Percentiles rank a stretch among this genome's conserved stretches.
These are phyloP conservation scores for Falco cherrug DNA, from an alignment of 2,797 vertebrate genomes.

Conservation along the genomic window DNA sequence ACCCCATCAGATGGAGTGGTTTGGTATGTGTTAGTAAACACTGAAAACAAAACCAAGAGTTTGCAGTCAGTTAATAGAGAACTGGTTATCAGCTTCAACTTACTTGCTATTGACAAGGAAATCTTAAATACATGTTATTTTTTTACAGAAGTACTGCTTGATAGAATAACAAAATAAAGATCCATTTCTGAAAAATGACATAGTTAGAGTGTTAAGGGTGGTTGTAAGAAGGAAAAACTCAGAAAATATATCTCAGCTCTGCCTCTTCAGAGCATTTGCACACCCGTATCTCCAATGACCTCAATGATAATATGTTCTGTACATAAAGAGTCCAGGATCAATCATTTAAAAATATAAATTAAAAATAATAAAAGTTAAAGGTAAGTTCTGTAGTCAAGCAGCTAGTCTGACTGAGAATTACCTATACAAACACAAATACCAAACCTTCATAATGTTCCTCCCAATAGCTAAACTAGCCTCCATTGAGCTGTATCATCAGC, in stretches of 20 bases:
- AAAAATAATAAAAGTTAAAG: neutral
- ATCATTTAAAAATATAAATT: neutral
- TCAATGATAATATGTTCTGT: neutral
- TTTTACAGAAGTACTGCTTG: neutral
- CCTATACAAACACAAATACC: neutral
- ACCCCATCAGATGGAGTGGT: neutral
- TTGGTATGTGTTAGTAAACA: neutral
- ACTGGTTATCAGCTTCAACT: neutral
- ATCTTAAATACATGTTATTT: neutral
- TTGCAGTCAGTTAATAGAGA: neutral
- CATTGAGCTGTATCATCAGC: neutral
- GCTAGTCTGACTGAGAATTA: neutral
- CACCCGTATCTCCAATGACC: neutral
- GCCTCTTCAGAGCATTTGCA: neutral
- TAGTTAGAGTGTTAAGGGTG: neutral
- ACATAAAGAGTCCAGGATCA: neutral
- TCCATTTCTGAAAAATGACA: neutral
- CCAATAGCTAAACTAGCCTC: neutral
- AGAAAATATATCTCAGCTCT: neutral
- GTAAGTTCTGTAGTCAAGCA: neutral
- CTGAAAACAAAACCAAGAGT: neutral
- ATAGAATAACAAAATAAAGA: neutral
- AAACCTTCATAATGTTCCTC: neutral
- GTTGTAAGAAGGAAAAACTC: neutral
- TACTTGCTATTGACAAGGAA: neutral